Percentiles rank a stretch among this genome's conserved stretches.
Conservation (phyloP, 2,888 invertebrate genomes). For the Tetramorium bicarinatum region DNA sequence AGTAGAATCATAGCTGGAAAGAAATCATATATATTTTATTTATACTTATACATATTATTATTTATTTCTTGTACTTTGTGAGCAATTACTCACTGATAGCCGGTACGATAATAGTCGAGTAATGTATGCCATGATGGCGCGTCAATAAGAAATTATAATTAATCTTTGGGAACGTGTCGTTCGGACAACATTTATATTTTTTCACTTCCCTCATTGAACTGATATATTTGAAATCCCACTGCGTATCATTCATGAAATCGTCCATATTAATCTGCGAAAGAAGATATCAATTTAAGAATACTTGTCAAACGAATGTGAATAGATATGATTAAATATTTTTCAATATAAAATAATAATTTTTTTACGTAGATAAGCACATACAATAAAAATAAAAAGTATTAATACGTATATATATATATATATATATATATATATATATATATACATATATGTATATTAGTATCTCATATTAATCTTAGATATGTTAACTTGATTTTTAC, state of each 20-base stretch:
- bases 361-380: background rate
- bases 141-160: constrained; percentile 88
- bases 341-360: background rate
- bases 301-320: background rate
- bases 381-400: background rate
- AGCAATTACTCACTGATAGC: constrained; percentile 83
- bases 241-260: constrained; percentile 88
- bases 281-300: background rate
- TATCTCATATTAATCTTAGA: background rate
- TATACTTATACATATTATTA: background rate
- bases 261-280: constrained; percentile 84
- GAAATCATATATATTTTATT: background rate
- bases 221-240: constrained; percentile 88
- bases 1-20: constrained; percentile 87
- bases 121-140: constrained; percentile 88
- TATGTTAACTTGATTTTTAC: background rate
- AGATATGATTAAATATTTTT: background rate
- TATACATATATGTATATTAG: background rate
- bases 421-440: background rate
- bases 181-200: constrained; percentile 87
- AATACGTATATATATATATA: background rate
- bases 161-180: constrained; percentile 89
- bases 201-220: constrained; percentile 86
- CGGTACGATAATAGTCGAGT: constrained; percentile 88
- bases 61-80: background rate